Evolutionary conservation across 92 coral and sea anemone species (phyloP).

Genomic region (Parazoanthus darwini): DNA sequence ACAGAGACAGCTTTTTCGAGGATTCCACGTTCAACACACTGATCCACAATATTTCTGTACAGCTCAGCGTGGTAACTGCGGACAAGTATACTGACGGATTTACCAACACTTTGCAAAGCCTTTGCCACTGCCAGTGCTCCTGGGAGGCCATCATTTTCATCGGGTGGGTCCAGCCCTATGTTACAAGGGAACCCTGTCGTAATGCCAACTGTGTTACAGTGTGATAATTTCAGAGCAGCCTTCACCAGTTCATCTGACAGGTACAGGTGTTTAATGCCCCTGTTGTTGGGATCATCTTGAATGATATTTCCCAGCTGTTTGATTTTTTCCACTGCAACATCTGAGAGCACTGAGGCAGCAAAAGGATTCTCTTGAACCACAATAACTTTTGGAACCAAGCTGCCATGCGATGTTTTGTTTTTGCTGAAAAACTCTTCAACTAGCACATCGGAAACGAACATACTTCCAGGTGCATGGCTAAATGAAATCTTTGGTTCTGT

Average conservation of each 20-base stretch:
- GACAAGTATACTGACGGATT: constrained; percentile 65
- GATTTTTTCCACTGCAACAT: constrained; percentile 50
- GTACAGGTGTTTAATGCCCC: constrained; percentile 72
- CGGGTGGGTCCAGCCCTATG: constrained; percentile 42
- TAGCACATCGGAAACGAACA: constrained; percentile 62
- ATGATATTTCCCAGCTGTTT: constrained; percentile 56
- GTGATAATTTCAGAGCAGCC: constrained; percentile 65
- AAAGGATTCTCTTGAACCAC: constrained; percentile 61
- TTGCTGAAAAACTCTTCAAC: constrained; percentile 51
- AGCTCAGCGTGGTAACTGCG: constrained; percentile 52
- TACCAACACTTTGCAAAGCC: constrained; percentile 59
- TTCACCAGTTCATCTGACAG: constrained; percentile 60
- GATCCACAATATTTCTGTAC: constrained; percentile 39
- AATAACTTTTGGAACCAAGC: constrained; percentile 60
- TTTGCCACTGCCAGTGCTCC: constrained; percentile 73
- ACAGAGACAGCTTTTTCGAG: constrained; percentile 49
- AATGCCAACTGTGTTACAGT: constrained; percentile 66
- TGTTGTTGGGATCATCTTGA: constrained; percentile 74
- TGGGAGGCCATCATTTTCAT: constrained; percentile 69
- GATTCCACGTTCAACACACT: constrained; percentile 50
- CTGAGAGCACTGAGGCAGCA: constrained; percentile 76
- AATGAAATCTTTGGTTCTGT: constrained; percentile 64
- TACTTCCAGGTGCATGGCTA: constrained; percentile 70
- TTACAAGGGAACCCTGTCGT: constrained; percentile 60
- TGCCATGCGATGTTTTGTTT: constrained; percentile 50